These are phyloP conservation scores for Dolichomitus sp. DNA, from an alignment of 2,888 invertebrate species.

Conservation along the genomic window DNA sequence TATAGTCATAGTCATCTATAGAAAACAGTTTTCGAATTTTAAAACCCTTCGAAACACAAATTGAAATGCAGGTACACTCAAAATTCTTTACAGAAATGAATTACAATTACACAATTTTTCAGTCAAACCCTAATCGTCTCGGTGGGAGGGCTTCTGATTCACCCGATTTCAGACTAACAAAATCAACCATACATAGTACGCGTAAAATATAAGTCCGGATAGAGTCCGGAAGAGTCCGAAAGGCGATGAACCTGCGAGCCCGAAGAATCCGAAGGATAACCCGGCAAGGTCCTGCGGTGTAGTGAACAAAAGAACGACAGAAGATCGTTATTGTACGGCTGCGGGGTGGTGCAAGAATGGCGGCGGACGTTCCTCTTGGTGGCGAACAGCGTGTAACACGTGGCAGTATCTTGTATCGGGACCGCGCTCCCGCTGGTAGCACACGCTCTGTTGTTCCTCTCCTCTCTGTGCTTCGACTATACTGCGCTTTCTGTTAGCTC, in stretches of 20 bases:
- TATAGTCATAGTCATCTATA: not conserved
- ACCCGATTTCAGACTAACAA: not conserved
- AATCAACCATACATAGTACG: slow-evolving; percentile 1
- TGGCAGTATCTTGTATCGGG: slow-evolving; percentile 86
- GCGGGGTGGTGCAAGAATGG: slow-evolving; percentile 74
- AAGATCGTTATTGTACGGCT: slow-evolving; percentile 70
- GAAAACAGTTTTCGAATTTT: slow-evolving; percentile 2
- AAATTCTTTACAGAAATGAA: not conserved
- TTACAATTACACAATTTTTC: not conserved
- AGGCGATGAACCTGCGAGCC: slow-evolving; percentile 39
- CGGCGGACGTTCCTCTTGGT: slow-evolving; percentile 82
- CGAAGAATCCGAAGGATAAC: slow-evolving; percentile 33
- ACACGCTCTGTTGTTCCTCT: slow-evolving; percentile 76
- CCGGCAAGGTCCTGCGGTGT: slow-evolving; percentile 37
- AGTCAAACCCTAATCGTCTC: not conserved
- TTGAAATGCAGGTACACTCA: not conserved
- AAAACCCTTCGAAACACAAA: not conserved
- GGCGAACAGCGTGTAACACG: slow-evolving; percentile 86
- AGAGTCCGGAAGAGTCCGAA: slow-evolving; percentile 54
- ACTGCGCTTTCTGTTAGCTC: slow-evolving; percentile 54
- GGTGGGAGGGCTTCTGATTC: not conserved
- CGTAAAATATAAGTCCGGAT: slow-evolving; percentile 3
- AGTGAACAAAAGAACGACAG: slow-evolving; percentile 68
- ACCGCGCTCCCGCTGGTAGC: slow-evolving; percentile 82
- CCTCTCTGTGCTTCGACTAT: slow-evolving; percentile 67